phyloP scores from a whole-genome alignment of 2,888 invertebrate genomes.

The Campoletis raptor region DNA sequence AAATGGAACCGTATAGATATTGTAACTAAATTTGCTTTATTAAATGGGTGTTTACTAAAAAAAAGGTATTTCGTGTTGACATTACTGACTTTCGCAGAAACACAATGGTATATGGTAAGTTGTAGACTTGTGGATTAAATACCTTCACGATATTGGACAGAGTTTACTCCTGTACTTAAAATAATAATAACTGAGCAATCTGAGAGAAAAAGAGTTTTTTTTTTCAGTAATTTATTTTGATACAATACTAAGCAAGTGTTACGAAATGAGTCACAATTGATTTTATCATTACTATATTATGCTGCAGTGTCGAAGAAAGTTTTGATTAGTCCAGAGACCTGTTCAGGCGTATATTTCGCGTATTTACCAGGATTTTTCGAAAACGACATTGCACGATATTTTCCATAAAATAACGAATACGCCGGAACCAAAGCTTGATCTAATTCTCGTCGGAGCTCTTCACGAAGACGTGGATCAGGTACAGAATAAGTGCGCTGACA shows the following conservation, averaged over 20 bases:
- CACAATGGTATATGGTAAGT: constrained; percentile 12
- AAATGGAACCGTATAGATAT: constrained; percentile 79
- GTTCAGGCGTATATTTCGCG: constrained; percentile 94
- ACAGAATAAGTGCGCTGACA: constrained; percentile 96
- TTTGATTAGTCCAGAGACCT: constrained; percentile 93
- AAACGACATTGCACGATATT: constrained; percentile 91
- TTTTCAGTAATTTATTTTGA: background rate
- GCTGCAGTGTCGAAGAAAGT: constrained; percentile 97
- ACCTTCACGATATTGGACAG: background rate
- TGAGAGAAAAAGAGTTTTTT: background rate
- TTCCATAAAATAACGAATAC: constrained; percentile 93
- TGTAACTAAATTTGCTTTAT: constrained; percentile 85
- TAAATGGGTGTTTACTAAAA: constrained; percentile 84
- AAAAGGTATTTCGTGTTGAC: constrained; percentile 24
- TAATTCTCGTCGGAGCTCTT: constrained; percentile 95
- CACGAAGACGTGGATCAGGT: constrained; percentile 95
- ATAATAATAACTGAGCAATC: background rate
- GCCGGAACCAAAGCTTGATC: constrained; percentile 94
- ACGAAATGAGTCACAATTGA: background rate
- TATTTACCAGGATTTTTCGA: constrained; percentile 98
- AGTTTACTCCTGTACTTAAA: background rate
- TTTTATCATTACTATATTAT: constrained; percentile 81
- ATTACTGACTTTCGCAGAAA: constrained; percentile 1
- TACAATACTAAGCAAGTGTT: constrained; percentile 4
- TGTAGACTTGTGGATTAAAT: background rate